phyloP scores from a whole-genome alignment of 2,113 vertebrate species.

The Dicrurus megarhynchus region DNA sequence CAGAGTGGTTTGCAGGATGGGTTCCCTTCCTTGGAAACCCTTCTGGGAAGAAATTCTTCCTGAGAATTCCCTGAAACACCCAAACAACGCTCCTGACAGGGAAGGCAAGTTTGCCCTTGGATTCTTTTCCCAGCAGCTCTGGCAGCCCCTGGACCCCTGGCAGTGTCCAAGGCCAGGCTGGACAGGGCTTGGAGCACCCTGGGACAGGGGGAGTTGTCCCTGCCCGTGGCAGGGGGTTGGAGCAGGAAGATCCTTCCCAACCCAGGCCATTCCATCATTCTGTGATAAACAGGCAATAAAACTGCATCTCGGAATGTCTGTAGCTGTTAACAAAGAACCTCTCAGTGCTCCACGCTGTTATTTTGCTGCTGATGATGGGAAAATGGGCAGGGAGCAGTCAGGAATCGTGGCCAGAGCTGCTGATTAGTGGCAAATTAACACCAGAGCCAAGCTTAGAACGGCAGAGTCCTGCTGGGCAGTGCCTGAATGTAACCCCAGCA shows the following conservation, averaged over 20 bases:
- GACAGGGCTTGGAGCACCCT: fast-evolving
- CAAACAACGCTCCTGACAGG: fast-evolving
- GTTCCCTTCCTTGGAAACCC: background rate
- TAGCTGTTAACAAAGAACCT: background rate
- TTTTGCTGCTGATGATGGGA: background rate
- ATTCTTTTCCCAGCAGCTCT: background rate
- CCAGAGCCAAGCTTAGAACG: background rate
- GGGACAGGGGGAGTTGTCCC: background rate
- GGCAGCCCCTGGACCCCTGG: background rate
- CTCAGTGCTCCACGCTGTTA: background rate
- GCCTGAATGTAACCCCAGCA: background rate
- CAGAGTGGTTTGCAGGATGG: background rate
- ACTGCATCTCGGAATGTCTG: background rate
- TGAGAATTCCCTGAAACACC: background rate
- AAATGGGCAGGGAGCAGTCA: background rate
- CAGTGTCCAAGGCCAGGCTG: background rate
- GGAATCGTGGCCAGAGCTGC: background rate
- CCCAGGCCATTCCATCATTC: background rate
- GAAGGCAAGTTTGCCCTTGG: background rate
- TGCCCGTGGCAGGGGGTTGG: background rate
- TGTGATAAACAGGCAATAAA: background rate
- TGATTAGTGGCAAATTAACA: background rate
- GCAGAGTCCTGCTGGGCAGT: background rate
- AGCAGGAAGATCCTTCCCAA: background rate
- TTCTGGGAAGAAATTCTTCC: background rate